Conservation (phyloP, 30 jellyfish, hydroid and myxozoan species). For the Sanderia malayensis region DNA sequence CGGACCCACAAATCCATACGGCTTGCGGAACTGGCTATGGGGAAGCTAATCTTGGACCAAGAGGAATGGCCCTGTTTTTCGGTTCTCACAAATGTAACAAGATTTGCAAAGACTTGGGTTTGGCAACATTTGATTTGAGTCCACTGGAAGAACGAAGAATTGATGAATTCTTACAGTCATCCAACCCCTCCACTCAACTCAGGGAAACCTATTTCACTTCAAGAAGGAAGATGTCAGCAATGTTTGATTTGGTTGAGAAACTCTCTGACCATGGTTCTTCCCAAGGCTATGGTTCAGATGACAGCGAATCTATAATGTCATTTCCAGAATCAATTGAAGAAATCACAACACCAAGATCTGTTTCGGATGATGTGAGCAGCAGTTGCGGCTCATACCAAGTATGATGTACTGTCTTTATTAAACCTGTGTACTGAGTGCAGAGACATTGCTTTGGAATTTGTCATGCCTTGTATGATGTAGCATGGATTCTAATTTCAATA, state of each 20-base stretch:
- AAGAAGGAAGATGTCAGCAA: conserved; percentile 59
- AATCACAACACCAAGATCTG: background rate
- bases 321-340: background rate
- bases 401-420: too few relatives aligned
- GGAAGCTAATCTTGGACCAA: conserved; percentile 94
- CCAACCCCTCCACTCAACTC: conserved; percentile 70
- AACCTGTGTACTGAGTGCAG: too few relatives aligned
- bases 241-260: conserved; percentile 75
- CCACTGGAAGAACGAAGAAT: conserved; percentile 69
- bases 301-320: background rate
- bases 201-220: conserved; percentile 39
- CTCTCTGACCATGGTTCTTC: conserved; percentile 43
- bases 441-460: too few relatives aligned
- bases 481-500: too few relatives aligned
- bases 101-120: conserved; percentile 71
- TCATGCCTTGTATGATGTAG: too few relatives aligned
- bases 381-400: conserved; percentile 5
- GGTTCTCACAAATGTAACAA: conserved; percentile 91
- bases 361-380: background rate
- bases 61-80: conserved; percentile 98
- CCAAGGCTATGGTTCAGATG: conserved; percentile 30
- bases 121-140: conserved; percentile 82
- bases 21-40: conserved; percentile 91
- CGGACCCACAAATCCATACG: conserved; percentile 99
- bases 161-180: conserved; percentile 44